These are phyloP conservation scores for Hemicentrotus pulcherrimus DNA, from an alignment of 35 echinoderm and acorn worm genomes.

Conservation along the genomic window DNA sequence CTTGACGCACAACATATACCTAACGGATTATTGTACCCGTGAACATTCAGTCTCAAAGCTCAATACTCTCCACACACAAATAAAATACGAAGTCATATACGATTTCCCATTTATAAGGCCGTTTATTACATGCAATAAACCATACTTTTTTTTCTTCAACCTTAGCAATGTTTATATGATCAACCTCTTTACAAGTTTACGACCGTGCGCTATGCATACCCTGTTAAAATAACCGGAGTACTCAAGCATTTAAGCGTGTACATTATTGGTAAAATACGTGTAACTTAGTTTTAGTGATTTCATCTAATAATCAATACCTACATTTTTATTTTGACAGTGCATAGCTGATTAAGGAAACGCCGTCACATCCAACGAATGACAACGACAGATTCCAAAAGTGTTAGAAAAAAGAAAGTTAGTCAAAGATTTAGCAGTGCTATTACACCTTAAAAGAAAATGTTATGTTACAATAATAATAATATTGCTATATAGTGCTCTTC, in stretches of 20 bases:
- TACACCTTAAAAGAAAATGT: not conserved
- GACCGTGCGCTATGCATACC: slow-evolving; percentile 14
- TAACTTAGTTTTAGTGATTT: not conserved
- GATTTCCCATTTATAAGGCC: slow-evolving; percentile 18
- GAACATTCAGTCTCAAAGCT: no score
- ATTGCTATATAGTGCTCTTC: slow-evolving; percentile 24
- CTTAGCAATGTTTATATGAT: not conserved
- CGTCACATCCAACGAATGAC: not conserved
- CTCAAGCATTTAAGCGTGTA: not conserved
- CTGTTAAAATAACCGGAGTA: not conserved
- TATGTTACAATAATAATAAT: slow-evolving; percentile 10
- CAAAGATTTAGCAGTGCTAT: slow-evolving; percentile 21
- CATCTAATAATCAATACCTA: slow-evolving; percentile 16
- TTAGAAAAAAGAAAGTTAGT: slow-evolving; percentile 38
- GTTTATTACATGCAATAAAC: slow-evolving; percentile 48
- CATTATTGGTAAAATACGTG: not conserved
- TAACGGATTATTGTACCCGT: no score
- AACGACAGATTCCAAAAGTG: not conserved
- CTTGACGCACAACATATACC: no score
- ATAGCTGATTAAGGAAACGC: slow-evolving; percentile 23
- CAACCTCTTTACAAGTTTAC: not conserved
- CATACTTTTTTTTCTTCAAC: not conserved
- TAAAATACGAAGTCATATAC: not conserved
- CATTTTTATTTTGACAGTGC: slow-evolving; percentile 26
- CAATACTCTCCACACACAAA: not conserved